Percentiles rank a stretch among this genome's conserved stretches.
Evolutionary conservation across 2,797 vertebrate genomes (phyloP).

Genomic region (Clarias fuscus): DNA sequence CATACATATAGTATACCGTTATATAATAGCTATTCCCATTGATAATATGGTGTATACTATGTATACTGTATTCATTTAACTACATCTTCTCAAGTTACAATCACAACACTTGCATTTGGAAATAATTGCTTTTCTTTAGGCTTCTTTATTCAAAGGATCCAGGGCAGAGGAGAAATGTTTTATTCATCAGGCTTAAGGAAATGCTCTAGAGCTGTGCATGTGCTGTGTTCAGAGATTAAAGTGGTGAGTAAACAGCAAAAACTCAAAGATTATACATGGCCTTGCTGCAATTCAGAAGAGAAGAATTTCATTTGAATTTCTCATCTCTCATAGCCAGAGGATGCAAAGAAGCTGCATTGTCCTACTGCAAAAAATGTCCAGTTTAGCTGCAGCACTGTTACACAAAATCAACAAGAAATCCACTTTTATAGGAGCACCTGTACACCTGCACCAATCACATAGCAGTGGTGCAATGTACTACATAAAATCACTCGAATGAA

Average conservation of each 20-base stretch:
- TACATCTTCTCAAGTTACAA: not conserved
- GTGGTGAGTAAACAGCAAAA: constrained; percentile 32
- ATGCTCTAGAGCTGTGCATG: constrained; percentile 20
- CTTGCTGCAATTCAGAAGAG: constrained; percentile 2
- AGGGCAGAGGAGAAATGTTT: constrained; percentile 25
- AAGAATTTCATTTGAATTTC: constrained; percentile 35
- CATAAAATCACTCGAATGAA: not conserved
- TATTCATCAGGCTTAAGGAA: constrained; percentile 19
- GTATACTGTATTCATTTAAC: not conserved
- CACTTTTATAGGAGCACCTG: not conserved
- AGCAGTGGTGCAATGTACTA: not conserved
- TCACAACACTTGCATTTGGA: not conserved
- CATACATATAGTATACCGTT: not conserved
- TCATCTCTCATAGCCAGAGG: constrained; percentile 16
- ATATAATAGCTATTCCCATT: not conserved
- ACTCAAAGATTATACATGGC: not conserved
- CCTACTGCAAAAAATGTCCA: constrained; percentile 1
- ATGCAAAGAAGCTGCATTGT: constrained; percentile 3
- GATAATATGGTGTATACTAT: not conserved
- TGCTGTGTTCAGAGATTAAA: constrained; percentile 37
- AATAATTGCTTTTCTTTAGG: constrained; percentile 2
- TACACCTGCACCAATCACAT: not conserved
- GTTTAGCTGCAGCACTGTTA: not conserved
- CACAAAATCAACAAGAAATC: not conserved
- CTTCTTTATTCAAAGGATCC: not conserved